These are phyloP conservation scores for Steromphala cineraria DNA, from an alignment of 2,888 invertebrate species.

Conservation along the genomic window DNA sequence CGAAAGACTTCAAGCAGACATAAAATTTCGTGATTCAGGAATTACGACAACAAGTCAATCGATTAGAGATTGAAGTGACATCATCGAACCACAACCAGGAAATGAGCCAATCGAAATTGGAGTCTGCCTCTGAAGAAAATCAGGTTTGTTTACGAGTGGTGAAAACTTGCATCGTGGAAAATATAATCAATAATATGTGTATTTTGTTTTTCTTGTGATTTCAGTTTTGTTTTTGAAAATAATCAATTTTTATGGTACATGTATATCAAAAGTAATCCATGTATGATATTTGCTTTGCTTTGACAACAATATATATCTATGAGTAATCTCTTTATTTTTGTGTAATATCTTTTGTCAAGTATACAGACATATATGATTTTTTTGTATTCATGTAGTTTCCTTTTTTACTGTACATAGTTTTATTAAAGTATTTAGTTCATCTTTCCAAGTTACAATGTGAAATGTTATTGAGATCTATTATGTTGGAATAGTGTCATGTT, in stretches of 20 bases:
- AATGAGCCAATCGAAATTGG: conserved; percentile 44
- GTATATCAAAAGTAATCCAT: no score
- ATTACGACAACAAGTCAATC: conserved; percentile 52
- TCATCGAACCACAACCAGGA: conserved; percentile 53
- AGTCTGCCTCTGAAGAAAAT: conserved; percentile 44
- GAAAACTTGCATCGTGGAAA: background rate
- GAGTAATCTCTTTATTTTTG: no score
- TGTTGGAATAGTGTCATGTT: no score
- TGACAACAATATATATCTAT: background rate
- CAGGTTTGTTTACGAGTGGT: conserved; percentile 46
- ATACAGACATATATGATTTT: no score
- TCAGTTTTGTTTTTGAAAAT: background rate
- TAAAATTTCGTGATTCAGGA: conserved; percentile 56
- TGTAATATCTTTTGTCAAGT: no score
- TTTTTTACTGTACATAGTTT: no score
- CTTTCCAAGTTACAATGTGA: no score
- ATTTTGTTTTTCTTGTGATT: background rate
- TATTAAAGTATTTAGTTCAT: no score
- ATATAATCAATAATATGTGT: background rate
- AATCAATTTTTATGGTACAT: no score
- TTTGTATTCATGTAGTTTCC: no score
- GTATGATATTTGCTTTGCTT: no score
- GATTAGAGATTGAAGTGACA: conserved; percentile 54
- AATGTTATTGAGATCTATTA: no score
- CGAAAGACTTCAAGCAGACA: conserved; percentile 56